Evolutionary conservation across 2,797 vertebrate genomes (phyloP), one percentile per base, ranked within the genome.

Genomic region (Enteromius afrohamiltoni): DNA sequence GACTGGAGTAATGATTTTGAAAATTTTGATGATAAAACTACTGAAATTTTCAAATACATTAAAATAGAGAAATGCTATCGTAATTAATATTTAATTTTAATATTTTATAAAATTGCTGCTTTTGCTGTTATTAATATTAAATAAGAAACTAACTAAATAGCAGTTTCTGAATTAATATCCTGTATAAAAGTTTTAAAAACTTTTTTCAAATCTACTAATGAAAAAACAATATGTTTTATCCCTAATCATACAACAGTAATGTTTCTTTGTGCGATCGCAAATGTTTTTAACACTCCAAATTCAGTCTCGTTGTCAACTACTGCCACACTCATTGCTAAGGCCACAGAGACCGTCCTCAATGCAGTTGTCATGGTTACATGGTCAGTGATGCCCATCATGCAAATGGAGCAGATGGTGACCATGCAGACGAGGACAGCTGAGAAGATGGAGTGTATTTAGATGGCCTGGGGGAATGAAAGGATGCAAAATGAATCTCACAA

Each of bases 361-460:
- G 80, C 67, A 45, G 84, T 85, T 83, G 84, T 85, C 84, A 85
- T 85, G 80, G 84, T 67, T 79, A 85, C 84, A 47, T 40, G 34
- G 75, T 78, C 84, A 81, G 42, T 53, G 80, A 82, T 79, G 53
- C 60, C 80, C 58, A 55, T 82, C 80, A 77, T 71, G 74, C 80
- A 83, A 85, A 82, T 79, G 68, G 67, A 82, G 62, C 84, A 85
- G 84, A 85, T 85, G 84, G 80, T 85, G 80, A 73, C 74, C 74
- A 55, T 70, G 65, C 53, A 83, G 74, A 55, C 49, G 21, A 34
- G 74, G 51, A 83, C 64, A 77, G 74, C 40, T 83, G 49, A 77
- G 51, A 53, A 70, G 82, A 77, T 49, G 71, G 71, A 76, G 60
- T 83, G 74, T 77, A 60, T 83, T 83, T 60, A 37, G 51, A 60